Conservation (phyloP, 2,797 vertebrate species). For the Smutsia gigantea region DNA sequence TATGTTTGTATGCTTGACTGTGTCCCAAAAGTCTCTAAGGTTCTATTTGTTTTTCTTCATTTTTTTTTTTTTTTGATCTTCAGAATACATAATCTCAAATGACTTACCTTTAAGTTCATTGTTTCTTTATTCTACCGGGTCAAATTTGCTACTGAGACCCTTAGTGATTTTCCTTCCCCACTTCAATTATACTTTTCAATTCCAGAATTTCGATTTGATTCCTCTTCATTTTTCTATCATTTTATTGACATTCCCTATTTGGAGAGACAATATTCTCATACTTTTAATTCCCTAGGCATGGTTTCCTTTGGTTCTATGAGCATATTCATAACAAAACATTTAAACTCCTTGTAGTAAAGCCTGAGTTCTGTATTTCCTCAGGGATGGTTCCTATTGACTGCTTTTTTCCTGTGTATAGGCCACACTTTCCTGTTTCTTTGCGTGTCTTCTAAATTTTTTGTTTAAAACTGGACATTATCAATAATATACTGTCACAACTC, state of each 20-base stretch:
- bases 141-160: neutral
- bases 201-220: neutral
- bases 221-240: neutral
- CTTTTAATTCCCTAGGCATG: neutral
- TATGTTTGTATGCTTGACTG: neutral
- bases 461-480: neutral
- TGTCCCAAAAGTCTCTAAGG: neutral
- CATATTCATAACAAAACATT: neutral
- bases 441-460: neutral
- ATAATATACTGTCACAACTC: neutral
- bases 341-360: neutral
- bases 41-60: neutral
- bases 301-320: neutral
- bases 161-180: neutral
- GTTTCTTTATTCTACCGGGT: neutral
- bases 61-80: neutral
- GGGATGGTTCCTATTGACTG: neutral
- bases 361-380: neutral
- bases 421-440: neutral
- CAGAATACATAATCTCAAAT: neutral
- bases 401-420: neutral
- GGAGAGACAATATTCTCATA: neutral
- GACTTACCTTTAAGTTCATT: neutral
- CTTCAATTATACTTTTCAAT: neutral
- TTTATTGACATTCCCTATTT: neutral